Evolutionary conservation across 2,797 vertebrate genomes (phyloP).

Genomic region (Hippoglossus hippoglossus): DNA sequence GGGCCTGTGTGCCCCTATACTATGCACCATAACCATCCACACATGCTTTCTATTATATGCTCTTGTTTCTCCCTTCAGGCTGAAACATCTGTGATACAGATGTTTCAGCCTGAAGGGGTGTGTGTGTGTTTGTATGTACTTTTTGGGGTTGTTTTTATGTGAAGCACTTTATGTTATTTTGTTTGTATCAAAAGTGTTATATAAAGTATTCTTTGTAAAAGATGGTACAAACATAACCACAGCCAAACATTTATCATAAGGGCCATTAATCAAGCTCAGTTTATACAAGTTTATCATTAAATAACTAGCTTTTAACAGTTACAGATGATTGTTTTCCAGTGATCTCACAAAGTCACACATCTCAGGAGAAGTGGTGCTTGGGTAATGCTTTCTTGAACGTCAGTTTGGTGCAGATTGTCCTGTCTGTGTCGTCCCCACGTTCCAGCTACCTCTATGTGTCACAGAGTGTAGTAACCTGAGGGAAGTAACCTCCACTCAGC

Average conservation of each 20-base stretch:
- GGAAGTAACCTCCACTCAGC: conserved; percentile 76
- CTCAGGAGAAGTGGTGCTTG: neutral
- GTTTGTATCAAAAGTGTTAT: too few relatives aligned
- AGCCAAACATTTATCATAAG: too few relatives aligned
- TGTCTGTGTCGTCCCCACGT: neutral
- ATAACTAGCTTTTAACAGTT: conserved; percentile 3
- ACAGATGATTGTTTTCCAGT: neutral
- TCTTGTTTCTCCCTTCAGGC: conserved; percentile 61
- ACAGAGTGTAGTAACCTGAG: conserved; percentile 61
- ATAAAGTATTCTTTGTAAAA: too few relatives aligned
- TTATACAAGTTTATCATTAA: too few relatives aligned
- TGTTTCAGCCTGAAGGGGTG: too few relatives aligned
- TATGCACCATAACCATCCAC: conserved; percentile 52
- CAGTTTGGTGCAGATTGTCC: conserved; percentile 9
- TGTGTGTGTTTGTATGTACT: neutral
- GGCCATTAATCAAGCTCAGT: too few relatives aligned
- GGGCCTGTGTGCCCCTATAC: conserved; percentile 37
- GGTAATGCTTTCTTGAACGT: conserved; percentile 59
- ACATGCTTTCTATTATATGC: conserved; percentile 78
- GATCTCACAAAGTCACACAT: conserved; percentile 9
- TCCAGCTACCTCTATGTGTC: conserved; percentile 12
- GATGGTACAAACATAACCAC: too few relatives aligned
- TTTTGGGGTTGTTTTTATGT: too few relatives aligned
- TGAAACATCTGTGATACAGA: conserved; percentile 61
- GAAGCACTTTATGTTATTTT: too few relatives aligned